Evolutionary conservation across 2,888 invertebrate species (phyloP), one percentile per base, ranked within the genome.

Genomic region (Allophyes oxyacanthae): DNA sequence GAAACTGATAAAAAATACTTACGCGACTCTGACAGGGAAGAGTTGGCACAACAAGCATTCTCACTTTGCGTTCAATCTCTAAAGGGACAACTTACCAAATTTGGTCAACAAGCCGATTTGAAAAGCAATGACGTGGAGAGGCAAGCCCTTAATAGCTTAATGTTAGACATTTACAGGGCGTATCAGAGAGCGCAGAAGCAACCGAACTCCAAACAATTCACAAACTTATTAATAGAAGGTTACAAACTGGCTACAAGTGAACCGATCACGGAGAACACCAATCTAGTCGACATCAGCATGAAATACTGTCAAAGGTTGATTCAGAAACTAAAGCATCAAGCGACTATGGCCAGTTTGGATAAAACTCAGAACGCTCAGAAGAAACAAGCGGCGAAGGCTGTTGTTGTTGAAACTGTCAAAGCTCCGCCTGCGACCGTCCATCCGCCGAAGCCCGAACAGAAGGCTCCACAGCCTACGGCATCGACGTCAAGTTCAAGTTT

Each of bases 1-100:
- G 99, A 99, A 65, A 95, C 95, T 1, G 98, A 98, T 79, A 99
- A 98, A 96, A 97, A 95, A 84, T 99, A 98, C 86, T 95, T 99
- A 57, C 95, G 97, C 33, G 98, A 98, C 84, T 95, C 95, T 1
- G 98, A 98, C 84, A 95, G 98, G 54, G 96, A 97, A 74, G 96
- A 97, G 77, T 93, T 98, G 54, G 96, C 97, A 0, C 96, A 97
- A 54, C 97, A 97, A 89, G 97, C 98, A 0, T 95, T 97, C 63
- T 95, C 96, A 0, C 94, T 97, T 64, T 96, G 97, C 72, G 93
- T 96, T 7, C 96, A 97, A 81, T 96, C 96, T 33, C 87, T 97
- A 62, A 95, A 96, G 64, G 95, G 95, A 4, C 95, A 95, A 77
- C 91, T 96, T 14, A 95, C 95, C 34, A 92, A 92, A 71, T 94